Percentiles rank a stretch among this genome's conserved stretches.
Conservation (phyloP, 2,797 vertebrate genomes). For the Malacoraja senta region DNA sequence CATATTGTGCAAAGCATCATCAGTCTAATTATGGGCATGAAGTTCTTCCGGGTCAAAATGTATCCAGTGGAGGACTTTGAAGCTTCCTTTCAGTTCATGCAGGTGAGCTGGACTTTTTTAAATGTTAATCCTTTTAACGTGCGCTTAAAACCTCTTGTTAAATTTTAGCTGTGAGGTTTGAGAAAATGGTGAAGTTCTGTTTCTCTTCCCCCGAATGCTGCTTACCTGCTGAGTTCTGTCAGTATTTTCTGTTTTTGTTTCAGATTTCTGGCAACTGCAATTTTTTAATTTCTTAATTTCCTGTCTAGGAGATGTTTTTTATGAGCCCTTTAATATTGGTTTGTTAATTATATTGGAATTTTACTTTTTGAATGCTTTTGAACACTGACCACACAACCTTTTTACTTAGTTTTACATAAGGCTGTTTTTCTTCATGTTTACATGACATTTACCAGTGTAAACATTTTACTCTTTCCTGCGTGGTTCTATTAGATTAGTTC, state of each 20-base stretch:
- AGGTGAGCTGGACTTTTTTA: constrained; percentile 61
- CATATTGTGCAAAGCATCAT: constrained; percentile 94
- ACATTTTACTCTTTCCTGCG: background rate
- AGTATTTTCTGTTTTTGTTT: too few relatives aligned
- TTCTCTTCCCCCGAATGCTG: too few relatives aligned
- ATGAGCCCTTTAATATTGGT: background rate
- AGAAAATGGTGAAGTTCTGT: background rate
- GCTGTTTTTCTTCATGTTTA: background rate
- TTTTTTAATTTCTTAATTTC: too few relatives aligned
- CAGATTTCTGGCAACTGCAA: too few relatives aligned
- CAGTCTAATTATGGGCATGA: constrained; percentile 99
- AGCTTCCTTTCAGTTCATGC: constrained; percentile 99
- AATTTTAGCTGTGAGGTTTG: background rate
- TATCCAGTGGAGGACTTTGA: constrained; percentile 98
- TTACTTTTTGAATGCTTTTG: background rate
- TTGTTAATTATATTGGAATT: background rate
- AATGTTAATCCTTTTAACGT: background rate
- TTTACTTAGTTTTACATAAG: background rate
- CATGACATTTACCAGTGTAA: background rate
- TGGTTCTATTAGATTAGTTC: background rate
- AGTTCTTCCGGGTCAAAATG: constrained; percentile 99
- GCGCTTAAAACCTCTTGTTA: background rate
- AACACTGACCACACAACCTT: background rate
- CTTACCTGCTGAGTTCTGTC: too few relatives aligned
- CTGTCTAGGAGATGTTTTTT: background rate